Percentiles rank a stretch among this genome's conserved stretches.
phyloP scores from a whole-genome alignment of 2,113 vertebrate genomes.

The Osmerus eperlanus region DNA sequence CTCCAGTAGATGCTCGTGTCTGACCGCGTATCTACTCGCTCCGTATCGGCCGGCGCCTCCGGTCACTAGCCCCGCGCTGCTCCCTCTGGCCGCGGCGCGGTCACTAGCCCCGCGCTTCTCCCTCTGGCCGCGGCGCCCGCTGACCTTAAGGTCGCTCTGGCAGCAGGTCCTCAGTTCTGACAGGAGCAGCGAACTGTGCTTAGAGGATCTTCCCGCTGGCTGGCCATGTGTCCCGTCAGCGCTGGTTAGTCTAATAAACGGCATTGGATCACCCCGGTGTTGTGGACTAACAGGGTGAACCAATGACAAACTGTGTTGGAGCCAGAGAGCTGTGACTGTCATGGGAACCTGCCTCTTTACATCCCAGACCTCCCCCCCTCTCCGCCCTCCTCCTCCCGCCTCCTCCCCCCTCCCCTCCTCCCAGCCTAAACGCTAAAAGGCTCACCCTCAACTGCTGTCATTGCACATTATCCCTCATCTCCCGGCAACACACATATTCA shows the following conservation, averaged over 20 bases:
- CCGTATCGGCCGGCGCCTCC: slow-evolving; percentile 16
- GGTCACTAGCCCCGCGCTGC: slow-evolving; percentile 7
- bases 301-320: slow-evolving; percentile 54
- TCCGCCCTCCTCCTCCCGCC: slow-evolving; percentile 22
- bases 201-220: slow-evolving; percentile 52
- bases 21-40: slow-evolving; percentile 17
- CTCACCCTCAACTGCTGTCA: slow-evolving; percentile 58
- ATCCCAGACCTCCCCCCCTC: slow-evolving; percentile 19
- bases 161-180: slow-evolving; percentile 72
- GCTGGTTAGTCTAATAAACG: slow-evolving; percentile 66
- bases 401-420: slow-evolving; percentile 20
- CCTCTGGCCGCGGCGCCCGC: slow-evolving; percentile 45
- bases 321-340: slow-evolving; percentile 51
- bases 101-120: slow-evolving; percentile 17
- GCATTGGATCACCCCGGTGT: slow-evolving; percentile 52
- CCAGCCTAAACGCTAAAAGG: slow-evolving; percentile 55
- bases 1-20: background rate
- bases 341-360: slow-evolving; percentile 52
- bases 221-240: slow-evolving; percentile 55
- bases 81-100: slow-evolving; percentile 45
- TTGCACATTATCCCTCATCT: slow-evolving; percentile 44
- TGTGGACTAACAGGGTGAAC: slow-evolving; percentile 58
- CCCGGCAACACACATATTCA: background rate
- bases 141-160: slow-evolving; percentile 69
- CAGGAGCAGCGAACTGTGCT: slow-evolving; percentile 65